Conservation (phyloP, 2,888 invertebrate species). For the Zaprionus lineosus region DNA sequence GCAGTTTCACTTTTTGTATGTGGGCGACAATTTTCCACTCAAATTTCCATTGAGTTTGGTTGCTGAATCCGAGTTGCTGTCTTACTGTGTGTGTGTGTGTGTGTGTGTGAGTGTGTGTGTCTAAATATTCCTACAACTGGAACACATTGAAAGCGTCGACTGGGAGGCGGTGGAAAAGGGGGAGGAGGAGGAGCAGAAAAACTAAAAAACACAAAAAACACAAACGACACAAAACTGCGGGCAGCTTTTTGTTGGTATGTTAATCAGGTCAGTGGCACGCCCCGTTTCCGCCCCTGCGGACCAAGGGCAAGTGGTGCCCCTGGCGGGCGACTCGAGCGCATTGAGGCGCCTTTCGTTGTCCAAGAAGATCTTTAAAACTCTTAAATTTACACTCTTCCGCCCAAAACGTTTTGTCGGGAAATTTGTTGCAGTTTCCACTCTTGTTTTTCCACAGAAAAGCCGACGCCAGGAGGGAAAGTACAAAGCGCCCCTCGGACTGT, state of each 20-base stretch:
- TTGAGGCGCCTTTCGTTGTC: slow-evolving; percentile 13
- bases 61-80: slow-evolving; percentile 34
- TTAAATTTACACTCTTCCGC: slow-evolving; percentile 1
- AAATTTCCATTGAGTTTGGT: slow-evolving; percentile 65
- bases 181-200: too few relatives aligned
- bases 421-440: slow-evolving; percentile 1
- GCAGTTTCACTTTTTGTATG: slow-evolving; percentile 73
- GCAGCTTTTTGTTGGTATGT: slow-evolving; percentile 63
- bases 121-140: slow-evolving; percentile 38
- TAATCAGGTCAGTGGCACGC: slow-evolving; percentile 80
- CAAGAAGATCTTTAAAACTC: slow-evolving; percentile 30
- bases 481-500: too few relatives aligned
- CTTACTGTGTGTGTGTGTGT: slow-evolving; percentile 10
- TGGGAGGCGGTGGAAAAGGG: too few relatives aligned
- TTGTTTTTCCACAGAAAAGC: too few relatives aligned
- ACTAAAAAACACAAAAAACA: slow-evolving; percentile 6
- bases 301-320: slow-evolving; percentile 25
- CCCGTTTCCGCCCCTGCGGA: too few relatives aligned
- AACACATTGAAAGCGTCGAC: too few relatives aligned
- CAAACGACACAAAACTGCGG: slow-evolving; percentile 61
- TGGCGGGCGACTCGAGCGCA: slow-evolving; percentile 5
- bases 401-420: neutral
- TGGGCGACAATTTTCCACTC: slow-evolving; percentile 53
- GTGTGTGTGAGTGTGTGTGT: slow-evolving; percentile 18
- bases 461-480: too few relatives aligned